Base-by-base conservation (phyloP, 2,113 vertebrate species). In the Indicator indicator region DNA sequence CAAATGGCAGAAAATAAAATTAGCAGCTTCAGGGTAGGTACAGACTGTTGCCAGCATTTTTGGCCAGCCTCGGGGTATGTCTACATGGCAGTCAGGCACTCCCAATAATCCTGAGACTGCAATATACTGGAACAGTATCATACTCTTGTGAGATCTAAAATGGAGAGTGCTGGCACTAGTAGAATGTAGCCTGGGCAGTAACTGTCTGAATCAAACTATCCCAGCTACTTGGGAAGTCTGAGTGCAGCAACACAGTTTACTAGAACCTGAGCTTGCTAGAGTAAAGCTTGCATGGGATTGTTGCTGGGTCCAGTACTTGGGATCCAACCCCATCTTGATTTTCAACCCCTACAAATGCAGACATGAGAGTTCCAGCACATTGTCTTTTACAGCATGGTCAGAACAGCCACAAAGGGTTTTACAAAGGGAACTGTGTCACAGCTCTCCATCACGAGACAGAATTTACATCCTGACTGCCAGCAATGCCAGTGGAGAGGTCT, bases 1-100 rank as follows among this genome's bases (percentile, higher is more conserved):
- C 92, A 93, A 96, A 95, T 83, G 95, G 82, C 71, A 96, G 96
- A 97, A 95, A 95, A 96, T 95, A 96, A 96, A 93, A 97, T 92
- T 86, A 95, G 95, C 92, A 95, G 9, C 94, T 90, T 82, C 71
- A 83, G 95, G 93, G 95, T 96, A 90, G 96, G 90, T 91, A 92
- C 58, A 0, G 85, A 75, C 20, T 4, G 38, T 68, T 96, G 95
- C 95, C 96, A 97, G 83, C 62, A 72, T 32, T 91, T 95, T 20
- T 93, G 88, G 79, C 62, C 89, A 95, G 93, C 94, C 90, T 64
- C 80, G 48, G 91, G 83, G 58, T 93, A 88, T 15, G 80, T 93
- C 93, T 94, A 65, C 88, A 86, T 2, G 2, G 80, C 91, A 94
- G 88, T 52, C 91, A 93, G 58, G 90, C 91, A 52, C 69, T 94